Percentiles rank a stretch among this genome's conserved stretches.
Conservation (phyloP, 1,140 invertebrate species). For the Steinernema feltiae region DNA sequence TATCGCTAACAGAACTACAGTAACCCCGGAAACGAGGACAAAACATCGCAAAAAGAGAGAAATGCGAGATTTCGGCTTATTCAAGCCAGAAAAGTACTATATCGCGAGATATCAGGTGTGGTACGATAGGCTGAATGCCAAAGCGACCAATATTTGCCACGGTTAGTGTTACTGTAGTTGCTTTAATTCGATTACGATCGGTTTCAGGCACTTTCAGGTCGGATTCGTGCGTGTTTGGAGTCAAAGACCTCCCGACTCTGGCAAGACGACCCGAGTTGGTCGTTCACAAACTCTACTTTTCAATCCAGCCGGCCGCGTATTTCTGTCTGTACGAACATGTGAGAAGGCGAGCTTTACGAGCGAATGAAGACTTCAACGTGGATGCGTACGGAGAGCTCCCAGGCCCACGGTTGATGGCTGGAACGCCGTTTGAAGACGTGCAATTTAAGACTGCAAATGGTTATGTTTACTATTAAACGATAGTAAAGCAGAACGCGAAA, state of each 20-base stretch:
- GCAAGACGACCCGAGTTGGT: slow-evolving; percentile 42
- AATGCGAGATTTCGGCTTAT: neutral
- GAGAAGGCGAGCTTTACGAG: neutral
- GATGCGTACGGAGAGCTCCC: no score
- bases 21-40: no score
- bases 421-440: neutral
- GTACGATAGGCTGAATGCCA: no score
- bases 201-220: neutral
- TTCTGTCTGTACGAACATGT: slow-evolving; percentile 36
- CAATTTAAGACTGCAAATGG: no score
- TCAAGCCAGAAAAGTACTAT: neutral
- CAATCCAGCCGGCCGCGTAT: slow-evolving; percentile 45
- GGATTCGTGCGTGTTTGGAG: slow-evolving; percentile 49
- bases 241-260: slow-evolving; percentile 40
- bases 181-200: neutral
- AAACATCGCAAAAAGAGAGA: no score
- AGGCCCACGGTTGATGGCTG: no score
- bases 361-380: neutral
- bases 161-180: slow-evolving; percentile 1
- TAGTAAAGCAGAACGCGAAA: no score
- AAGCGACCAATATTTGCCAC: no score
- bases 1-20: neutral
- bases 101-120: slow-evolving; percentile 33
- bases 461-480: no score
- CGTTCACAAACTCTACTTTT: slow-evolving; percentile 49